These are phyloP conservation scores for Coreius guichenoti DNA, from an alignment of 2,797 vertebrate species.

Conservation along the genomic window DNA sequence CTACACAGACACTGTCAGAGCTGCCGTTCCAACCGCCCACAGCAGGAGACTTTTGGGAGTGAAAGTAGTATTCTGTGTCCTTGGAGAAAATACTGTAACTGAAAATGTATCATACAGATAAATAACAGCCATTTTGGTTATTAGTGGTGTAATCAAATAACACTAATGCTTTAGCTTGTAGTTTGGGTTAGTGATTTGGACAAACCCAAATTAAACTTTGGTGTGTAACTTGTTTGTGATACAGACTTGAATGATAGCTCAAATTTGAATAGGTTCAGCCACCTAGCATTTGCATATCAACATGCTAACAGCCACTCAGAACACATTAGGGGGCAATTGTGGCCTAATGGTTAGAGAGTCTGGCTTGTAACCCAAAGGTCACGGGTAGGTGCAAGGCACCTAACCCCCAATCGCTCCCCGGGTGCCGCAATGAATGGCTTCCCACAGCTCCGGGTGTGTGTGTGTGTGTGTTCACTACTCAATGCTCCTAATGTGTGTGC, in stretches of 20 bases:
- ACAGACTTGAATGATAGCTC: background rate
- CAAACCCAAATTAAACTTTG: background rate
- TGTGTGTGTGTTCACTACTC: too few species aligned
- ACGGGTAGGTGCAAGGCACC: too few species aligned
- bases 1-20: background rate
- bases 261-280: background rate
- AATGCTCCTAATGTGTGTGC: too few species aligned
- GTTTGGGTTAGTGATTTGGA: background rate
- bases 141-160: conserved; percentile 35
- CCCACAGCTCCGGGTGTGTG: too few species aligned
- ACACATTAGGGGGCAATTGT: background rate
- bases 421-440: too few species aligned
- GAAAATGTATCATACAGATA: conserved; percentile 57
- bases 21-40: background rate
- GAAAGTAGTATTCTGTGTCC: background rate
- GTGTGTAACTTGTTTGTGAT: background rate
- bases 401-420: too few species aligned
- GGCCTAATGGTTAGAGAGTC: too few species aligned
- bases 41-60: background rate
- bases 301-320: background rate
- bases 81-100: conserved; percentile 58
- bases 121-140: conserved; percentile 68
- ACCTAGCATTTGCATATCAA: background rate
- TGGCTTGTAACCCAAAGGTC: too few species aligned
- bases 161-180: background rate